Base-by-base conservation (phyloP, 2,888 invertebrate genomes). In the Chrysolina americana region DNA sequence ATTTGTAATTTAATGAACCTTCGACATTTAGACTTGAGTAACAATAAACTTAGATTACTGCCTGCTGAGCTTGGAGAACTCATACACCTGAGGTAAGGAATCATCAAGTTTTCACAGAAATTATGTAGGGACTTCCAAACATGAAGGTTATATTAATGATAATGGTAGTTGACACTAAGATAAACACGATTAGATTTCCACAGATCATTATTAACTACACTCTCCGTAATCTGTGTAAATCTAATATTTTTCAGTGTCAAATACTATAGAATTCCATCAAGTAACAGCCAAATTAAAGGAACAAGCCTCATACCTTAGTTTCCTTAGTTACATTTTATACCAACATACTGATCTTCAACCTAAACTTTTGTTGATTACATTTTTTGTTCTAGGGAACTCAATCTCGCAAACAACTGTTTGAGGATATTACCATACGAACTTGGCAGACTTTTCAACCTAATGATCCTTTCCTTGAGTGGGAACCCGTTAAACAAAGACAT, bases 1-100 rank as follows among this genome's bases (percentile, higher is more conserved):
- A 97, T 99, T 85, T 93, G 93, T 83, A 92, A 93, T 85, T 91
- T 99, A 82, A 91, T 90, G 78, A 95, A 96, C 89, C 91, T 99
- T 80, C 93, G 95, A 84, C 93, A 94, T 79, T 91, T 99, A 81
- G 99, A 99, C 90, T 90, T 98, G 83, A 98, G 98, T 81, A 94
- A 94, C 88, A 99, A 99, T 90, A 98, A 98, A 89, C 90, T 99
- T 84, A 92, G 98, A 79, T 95, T 95, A 87, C 91, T 99, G 88
- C 99, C 99, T 79, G 94, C 96, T 70, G 98, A 99, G 90, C 91
- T 99, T 69, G 99, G 99, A 75, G 98, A 99, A 89, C 93, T 99
- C 87, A 95, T 97, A 89, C 94, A 96, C 87, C 93, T 99, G 86
- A 95, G 95, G 96, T 96, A 87, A 83, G 80, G 17, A 53, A n/a